phyloP scores from a whole-genome alignment of 2,888 invertebrate species.

The Apodemia mormo region DNA sequence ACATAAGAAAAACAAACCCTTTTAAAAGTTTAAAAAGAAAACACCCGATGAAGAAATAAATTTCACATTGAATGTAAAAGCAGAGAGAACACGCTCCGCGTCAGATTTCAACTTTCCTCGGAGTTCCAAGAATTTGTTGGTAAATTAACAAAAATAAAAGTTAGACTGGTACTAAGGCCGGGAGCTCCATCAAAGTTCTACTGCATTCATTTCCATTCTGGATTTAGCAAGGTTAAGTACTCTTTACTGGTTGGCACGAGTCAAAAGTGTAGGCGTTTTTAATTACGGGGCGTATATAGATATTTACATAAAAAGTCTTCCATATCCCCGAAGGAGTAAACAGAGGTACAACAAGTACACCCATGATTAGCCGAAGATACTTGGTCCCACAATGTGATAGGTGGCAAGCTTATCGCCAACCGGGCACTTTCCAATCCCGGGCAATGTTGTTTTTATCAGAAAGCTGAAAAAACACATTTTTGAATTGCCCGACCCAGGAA shows the following conservation, averaged over 20 bases:
- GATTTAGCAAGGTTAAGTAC: slow-evolving; percentile 17
- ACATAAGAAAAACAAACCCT: neutral
- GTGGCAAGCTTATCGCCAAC: no score
- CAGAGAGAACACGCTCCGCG: slow-evolving; percentile 17
- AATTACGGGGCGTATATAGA: no score
- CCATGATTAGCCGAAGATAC: no score
- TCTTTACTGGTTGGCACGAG: neutral
- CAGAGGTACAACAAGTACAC: no score
- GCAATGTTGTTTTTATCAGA: no score
- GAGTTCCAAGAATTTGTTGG: slow-evolving; percentile 18
- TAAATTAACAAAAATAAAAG: slow-evolving; percentile 18
- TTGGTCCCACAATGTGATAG: no score
- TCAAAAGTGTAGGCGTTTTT: neutral
- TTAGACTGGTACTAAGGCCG: slow-evolving; percentile 11
- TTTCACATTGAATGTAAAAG: slow-evolving; percentile 17
- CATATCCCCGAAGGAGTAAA: no score
- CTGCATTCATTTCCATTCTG: slow-evolving; percentile 44
- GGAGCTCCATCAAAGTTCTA: slow-evolving; percentile 55
- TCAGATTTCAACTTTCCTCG: slow-evolving; percentile 12
- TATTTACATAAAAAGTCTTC: no score
- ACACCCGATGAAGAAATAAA: slow-evolving; percentile 12
- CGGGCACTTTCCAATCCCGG: no score
- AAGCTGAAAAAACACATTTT: no score
- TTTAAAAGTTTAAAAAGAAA: slow-evolving; percentile 12
- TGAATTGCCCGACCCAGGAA: no score